Evolutionary conservation across 2,797 vertebrate genomes (phyloP), one percentile per base, ranked within the genome.

Genomic region (Malacoraja senta): DNA sequence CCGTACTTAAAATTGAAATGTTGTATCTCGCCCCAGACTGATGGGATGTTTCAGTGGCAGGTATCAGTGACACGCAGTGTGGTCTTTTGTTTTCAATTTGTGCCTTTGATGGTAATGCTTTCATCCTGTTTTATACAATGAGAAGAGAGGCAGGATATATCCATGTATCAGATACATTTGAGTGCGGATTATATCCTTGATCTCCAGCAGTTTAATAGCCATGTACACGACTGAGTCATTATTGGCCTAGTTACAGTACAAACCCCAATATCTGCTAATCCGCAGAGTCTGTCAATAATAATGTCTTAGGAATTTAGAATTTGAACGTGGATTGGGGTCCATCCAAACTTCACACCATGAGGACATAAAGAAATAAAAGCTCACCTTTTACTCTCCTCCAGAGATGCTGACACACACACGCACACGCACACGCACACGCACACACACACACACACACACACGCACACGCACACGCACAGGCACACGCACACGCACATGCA

Each of bases 41-140:
- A 88, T 7, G 84, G 68, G 68, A 88, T 88, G 63, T 68, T 88
- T 88, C 63, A 88, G 84, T 88, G 84, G 84, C 84, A 88, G 84
- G 84, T 88, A 88, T 88, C 61, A 8, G 68, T 88, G n/a, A 88
- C 84, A 68, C 84, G n/a, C 0, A 35, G 84, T 68, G 84, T 88
- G 84, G 84, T 88, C 84, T 88, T 68, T 29, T n/a, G 8, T 68
- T 84, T 35, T 68, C 35, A 15, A 68, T 88, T 21, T 88, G 35
- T 68, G 84, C 61, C 84, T 88, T 68, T 88, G 63, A 63, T 65
- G 61, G n/a, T 88, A 19, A 63, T 35, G 63, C 84, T 88, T 88
- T 88, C n/a, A 88, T 88, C n/a, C 84, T 35, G 84, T 88, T 68
- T 68, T 32, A 8, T 88, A 88, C 84, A 88, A 88, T 68, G 61